Conservation (phyloP, 2,113 vertebrate species). For the Antigone vipio region DNA sequence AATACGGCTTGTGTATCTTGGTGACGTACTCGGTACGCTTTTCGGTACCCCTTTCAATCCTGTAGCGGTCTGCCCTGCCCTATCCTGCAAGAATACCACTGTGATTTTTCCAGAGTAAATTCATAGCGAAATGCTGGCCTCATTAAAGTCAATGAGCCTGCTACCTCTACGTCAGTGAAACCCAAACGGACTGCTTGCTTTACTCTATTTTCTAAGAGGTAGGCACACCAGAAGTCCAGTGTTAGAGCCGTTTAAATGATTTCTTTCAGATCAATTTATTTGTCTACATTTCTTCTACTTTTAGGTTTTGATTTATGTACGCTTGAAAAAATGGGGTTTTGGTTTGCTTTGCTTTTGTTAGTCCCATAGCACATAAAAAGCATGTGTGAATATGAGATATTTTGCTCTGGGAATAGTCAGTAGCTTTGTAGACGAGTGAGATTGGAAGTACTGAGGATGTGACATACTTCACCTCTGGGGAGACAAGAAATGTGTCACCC, state of each 20-base stretch:
- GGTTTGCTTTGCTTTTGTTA: not conserved
- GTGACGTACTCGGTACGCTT: not conserved
- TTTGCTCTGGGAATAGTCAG: not conserved
- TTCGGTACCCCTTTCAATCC: not conserved
- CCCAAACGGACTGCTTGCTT: not conserved
- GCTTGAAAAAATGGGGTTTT: not conserved
- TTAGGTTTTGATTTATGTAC: not conserved
- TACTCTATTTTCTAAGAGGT: not conserved
- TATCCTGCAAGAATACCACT: not conserved
- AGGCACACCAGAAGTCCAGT: not conserved
- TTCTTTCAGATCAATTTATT: not conserved
- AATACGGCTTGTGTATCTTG: not conserved
- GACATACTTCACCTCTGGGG: not conserved
- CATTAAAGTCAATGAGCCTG: not conserved
- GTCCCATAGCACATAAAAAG: not conserved
- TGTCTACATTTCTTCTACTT: not conserved
- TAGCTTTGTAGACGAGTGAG: not conserved
- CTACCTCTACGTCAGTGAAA: not conserved
- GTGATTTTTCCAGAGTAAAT: not conserved
- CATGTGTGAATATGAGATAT: not conserved
- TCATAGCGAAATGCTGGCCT: not conserved
- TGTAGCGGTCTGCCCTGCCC: not conserved
- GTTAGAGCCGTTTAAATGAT: not conserved
- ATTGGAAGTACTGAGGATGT: not conserved
- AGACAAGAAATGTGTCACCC: constrained; percentile 3